Base-by-base conservation (phyloP, 53 echinoderm and acorn worm species). In the Hippasteria phrygiana region DNA sequence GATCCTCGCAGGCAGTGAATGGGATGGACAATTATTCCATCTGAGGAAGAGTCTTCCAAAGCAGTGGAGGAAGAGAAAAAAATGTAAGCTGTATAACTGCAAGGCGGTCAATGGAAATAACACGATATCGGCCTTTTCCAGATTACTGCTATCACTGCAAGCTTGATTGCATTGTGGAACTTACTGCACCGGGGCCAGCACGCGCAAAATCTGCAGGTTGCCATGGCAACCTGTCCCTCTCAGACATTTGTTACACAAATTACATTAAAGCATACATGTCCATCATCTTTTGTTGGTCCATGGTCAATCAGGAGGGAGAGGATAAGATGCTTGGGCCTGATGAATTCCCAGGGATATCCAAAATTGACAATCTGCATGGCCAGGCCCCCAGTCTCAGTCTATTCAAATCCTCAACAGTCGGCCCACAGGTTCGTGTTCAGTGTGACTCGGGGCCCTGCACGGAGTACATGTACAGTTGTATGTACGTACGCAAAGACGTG, bases 211-310 rank as follows among this genome's bases (percentile, higher is more conserved):
- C 77, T 77, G 77, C 53, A 37, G 63, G 64, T 82, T 82, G 82
- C 82, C 82, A 66, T 64, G 82, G 82, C 64, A 82, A 82, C 66
- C 66, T 32, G 27, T 16, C 66, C 43, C 31, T 63, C 82, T 82
- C 82, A 82, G 65, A 82, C 82, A 82, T 82, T n/a, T 82, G 82
- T 82, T 65, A 82, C 64, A 26, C 66, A 82, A 82, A 82, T 82
- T 82, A 36, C 82, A 82, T 82, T 82, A 82, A 82, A 42, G 65
- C 82, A 82, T 32, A 45, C 66, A 24, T 50, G 64, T 64, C 82
- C 66, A 64, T 65, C 82, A 82, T 65, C 82, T 82, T 82, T 82
- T 82, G 82, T 82, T 66, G 66, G 66, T 64, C 62, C 66, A 62
- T 82, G 82, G 47, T 82, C 65, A 82, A 63, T 43, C 42, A 63